Conservation (phyloP, 2,888 invertebrate genomes). For the Folsomia candida region DNA sequence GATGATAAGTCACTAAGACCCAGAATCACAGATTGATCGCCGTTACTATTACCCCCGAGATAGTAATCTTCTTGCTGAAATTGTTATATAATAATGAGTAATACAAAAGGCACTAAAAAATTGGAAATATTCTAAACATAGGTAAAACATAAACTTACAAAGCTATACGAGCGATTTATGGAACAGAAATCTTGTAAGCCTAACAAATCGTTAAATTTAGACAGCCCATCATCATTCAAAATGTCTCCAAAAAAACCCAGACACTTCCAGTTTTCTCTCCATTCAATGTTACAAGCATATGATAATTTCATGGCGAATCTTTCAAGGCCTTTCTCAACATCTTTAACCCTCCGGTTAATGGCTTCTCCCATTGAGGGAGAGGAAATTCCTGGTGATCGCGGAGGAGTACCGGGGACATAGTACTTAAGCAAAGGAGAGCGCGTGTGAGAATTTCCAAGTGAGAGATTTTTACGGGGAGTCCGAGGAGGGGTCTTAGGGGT, state of each 20-base stretch:
- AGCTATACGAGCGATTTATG: too few relatives aligned
- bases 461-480: slow-evolving; percentile 13
- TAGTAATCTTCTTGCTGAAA: too few relatives aligned
- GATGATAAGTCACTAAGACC: too few relatives aligned
- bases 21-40: too few relatives aligned
- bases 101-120: too few relatives aligned
- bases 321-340: slow-evolving; percentile 85
- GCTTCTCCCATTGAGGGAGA: background rate
- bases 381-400: background rate
- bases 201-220: slow-evolving; percentile 72
- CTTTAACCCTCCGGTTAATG: slow-evolving; percentile 53
- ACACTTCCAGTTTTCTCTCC: slow-evolving; percentile 94
- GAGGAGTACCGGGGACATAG: slow-evolving; percentile 17
- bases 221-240: slow-evolving; percentile 68
- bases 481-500: slow-evolving; percentile 71
- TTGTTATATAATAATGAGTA: too few relatives aligned
- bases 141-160: too few relatives aligned
- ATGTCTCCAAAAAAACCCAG: slow-evolving; percentile 78
- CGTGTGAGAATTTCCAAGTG: background rate
- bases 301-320: slow-evolving; percentile 73
- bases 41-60: too few relatives aligned
- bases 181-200: background rate
- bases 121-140: too few relatives aligned
- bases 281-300: slow-evolving; percentile 68
- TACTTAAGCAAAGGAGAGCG: background rate